phyloP scores from a whole-genome alignment of 1,140 invertebrate genomes.

The Chlorops oryzae region DNA sequence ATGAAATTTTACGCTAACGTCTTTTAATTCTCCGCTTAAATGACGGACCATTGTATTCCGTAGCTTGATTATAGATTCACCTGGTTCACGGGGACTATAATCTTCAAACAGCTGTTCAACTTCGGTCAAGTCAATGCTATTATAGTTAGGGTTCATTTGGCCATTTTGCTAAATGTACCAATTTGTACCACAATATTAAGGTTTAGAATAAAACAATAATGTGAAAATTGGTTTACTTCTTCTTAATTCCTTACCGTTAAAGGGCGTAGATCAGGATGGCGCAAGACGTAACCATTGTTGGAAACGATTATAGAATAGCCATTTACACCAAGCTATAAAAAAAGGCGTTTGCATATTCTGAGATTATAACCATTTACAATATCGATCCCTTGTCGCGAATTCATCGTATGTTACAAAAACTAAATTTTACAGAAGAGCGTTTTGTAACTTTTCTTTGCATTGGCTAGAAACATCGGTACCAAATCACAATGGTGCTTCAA shows the following conservation, averaged over 20 bases:
- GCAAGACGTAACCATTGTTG: constrained; percentile 89
- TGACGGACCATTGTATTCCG: constrained; percentile 69
- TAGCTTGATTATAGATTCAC: constrained; percentile 53
- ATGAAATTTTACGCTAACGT: constrained; percentile 69
- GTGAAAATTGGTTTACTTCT: not conserved
- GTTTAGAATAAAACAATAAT: no score
- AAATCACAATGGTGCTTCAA: no score
- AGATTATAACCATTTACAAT: not conserved
- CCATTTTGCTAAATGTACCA: no score
- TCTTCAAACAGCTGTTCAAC: constrained; percentile 80
- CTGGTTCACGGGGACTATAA: constrained; percentile 46
- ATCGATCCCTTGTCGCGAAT: constrained; percentile 3
- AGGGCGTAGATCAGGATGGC: constrained; percentile 71
- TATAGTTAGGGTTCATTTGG: constrained; percentile 85
- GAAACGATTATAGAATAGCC: constrained; percentile 93
- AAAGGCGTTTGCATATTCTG: no score
- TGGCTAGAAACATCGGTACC: no score
- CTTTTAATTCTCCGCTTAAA: constrained; percentile 57
- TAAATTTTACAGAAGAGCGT: no score
- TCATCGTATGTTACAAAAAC: no score
- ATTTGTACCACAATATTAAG: constrained; percentile 7
- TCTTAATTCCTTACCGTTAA: constrained; percentile 53
- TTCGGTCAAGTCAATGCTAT: constrained; percentile 92
- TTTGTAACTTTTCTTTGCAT: no score
- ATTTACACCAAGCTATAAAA: constrained; percentile 79